Evolutionary conservation across 2,797 vertebrate genomes (phyloP), one percentile per base, ranked within the genome.

Genomic region (Sebastes wilsoni): DNA sequence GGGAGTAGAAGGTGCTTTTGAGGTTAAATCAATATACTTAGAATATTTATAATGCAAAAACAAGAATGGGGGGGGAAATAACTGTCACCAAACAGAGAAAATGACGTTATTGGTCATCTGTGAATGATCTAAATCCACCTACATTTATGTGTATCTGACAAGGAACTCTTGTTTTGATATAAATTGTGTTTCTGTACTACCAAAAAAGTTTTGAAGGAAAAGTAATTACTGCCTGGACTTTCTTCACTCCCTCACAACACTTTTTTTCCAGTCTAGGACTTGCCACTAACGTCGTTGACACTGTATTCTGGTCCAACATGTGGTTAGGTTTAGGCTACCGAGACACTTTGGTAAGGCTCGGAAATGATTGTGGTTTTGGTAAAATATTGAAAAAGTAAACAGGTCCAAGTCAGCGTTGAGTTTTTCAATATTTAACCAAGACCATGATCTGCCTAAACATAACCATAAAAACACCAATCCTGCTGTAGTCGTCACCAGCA

Each of bases 381-480:
- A 30, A 68, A 77, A 73, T 52, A 46, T 18, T 46, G 32, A 60
- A 72, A 46, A 60, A 55, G 56, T 56, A 27, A 72, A 82, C 56
- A 27, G 2, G 42, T 46, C 16, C 42, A 59, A 59, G 8, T 60
- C 20, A 23, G 22, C 3, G 8, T 23, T 34, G 12, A 70, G 8
- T n/a, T 76, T 52, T 69, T 49, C 25, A 22, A 3, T 34, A 69
- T 64, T 64, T 49, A 42, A 36, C 16, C 12, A 60, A 13, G 36
- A n/a, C 28, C 3, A 5, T 38, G 25, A 46, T 16, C 13, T 70
- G 27, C 34, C n/a, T 12, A 49, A 70, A 65, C 18, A 27, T 12
- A 28, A 56, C 64, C 64, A 32, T 61, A 13, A 68, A 82, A 61
- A 36, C 56, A 55, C 4, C 2, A 46, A 14, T 30, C 16, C 5